Evolutionary conservation across 2,113 vertebrate genomes (phyloP), one percentile per base, ranked within the genome.

Genomic region (Paedocypris sp.): DNA sequence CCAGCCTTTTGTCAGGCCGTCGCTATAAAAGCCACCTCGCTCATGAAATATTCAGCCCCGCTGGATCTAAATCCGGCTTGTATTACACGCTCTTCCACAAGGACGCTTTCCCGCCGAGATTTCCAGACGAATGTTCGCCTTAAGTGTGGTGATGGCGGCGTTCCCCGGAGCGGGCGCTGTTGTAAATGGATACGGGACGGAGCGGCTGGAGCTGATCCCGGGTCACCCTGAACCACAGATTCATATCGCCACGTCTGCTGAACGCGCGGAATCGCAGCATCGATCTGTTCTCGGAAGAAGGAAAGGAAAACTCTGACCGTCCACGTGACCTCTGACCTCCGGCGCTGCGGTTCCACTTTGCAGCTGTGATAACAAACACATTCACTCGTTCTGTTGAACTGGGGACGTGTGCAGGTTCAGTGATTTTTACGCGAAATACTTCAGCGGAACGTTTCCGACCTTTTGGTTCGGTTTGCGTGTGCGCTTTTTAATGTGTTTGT

Each of bases 191-290:
- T 38, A 19, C 7, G 9, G 51, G 76, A 74, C 78, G 82, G 86
- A 87, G 65, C 77, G 73, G 74, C 65, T 81, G 81, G 39, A 80
- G 80, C 73, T 83, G 2, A 47, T 60, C 31, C 15, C 22, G 53
- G 84, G 86, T 88, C 39, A 59, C 53, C 47, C 19, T 32, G 26
- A 42, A 49, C 39, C 42, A 10, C 20, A 56, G 13, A 35, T 11
- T 15, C 19, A 50, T 45, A 59, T 47, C 13, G 48, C 32, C 20
- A 45, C 33, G 41, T 20, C 31, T 39, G 31, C 20, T 8, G 43
- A 28, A 26, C 58, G 69, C 65, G 49, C 65, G 50, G 22, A 57
- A 16, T 51, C 35, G 15, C 20, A 32, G 7, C 36, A 62, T 31
- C 47, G 65, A 54, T 53, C 16, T 22, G 28, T 62, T 51, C 60